phyloP scores from a whole-genome alignment of 2,797 vertebrate species.

The Antennarius maculatus region DNA sequence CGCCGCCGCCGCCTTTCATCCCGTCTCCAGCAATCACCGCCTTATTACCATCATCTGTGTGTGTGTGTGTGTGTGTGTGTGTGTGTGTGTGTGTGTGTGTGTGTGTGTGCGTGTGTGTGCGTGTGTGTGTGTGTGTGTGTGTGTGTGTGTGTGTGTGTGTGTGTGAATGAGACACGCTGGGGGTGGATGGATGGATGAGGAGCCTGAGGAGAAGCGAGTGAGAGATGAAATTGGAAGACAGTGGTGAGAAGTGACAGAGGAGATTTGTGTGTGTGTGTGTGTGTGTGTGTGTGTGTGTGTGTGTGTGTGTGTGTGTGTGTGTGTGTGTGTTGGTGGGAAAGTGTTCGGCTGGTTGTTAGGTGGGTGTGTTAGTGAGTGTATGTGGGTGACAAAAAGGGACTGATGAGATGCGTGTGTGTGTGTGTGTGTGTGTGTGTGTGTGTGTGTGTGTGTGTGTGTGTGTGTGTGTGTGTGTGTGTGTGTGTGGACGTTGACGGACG shows the following conservation, averaged over 20 bases:
- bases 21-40: conserved; percentile 70
- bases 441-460: conserved; percentile 35
- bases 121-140: conserved; percentile 20
- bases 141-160: not conserved
- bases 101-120: not conserved
- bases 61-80: conserved; percentile 4
- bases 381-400: conserved; percentile 63
- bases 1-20: conserved; percentile 60
- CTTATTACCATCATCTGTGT: conserved; percentile 70
- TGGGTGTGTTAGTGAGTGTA: conserved; percentile 37
- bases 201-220: conserved; percentile 67
- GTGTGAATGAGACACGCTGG: conserved; percentile 49
- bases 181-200: conserved; percentile 63
- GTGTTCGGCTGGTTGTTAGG: conserved; percentile 44
- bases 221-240: conserved; percentile 64
- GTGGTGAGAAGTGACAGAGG: conserved; percentile 52
- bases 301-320: conserved; percentile 26
- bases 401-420: conserved; percentile 66
- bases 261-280: conserved; percentile 30
- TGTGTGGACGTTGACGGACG: conserved; percentile 61
- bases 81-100: conserved; percentile 12
- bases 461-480: conserved; percentile 32
- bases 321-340: conserved; percentile 36
- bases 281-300: conserved; percentile 25
- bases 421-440: conserved; percentile 34